Conservation (phyloP, 2,113 vertebrate genomes). For the Ploceus nigricollis region DNA sequence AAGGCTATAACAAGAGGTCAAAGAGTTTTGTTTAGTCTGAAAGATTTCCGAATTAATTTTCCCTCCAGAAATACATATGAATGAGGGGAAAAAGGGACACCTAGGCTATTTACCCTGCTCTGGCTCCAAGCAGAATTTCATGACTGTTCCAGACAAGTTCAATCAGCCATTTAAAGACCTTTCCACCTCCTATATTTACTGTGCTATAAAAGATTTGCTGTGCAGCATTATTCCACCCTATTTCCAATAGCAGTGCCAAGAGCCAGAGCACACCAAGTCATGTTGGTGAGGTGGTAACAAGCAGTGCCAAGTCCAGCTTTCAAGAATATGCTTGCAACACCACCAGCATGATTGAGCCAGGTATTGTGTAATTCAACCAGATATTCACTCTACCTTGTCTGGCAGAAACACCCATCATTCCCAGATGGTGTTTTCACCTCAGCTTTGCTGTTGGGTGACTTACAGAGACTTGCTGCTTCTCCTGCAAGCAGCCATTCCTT, state of each 20-base stretch:
- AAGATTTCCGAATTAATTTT: neutral
- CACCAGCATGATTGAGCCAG: neutral
- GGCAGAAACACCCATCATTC: neutral
- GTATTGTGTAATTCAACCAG: neutral
- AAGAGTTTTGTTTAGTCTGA: constrained; percentile 35
- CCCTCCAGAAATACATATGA: neutral
- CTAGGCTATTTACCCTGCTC: neutral
- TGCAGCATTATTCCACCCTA: neutral
- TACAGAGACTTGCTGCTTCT: neutral
- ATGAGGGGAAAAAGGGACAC: neutral
- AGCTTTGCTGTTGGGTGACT: neutral
- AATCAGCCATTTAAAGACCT: constrained; percentile 14
- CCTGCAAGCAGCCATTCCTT: neutral
- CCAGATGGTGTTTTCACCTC: neutral
- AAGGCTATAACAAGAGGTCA: neutral
- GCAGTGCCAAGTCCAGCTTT: neutral
- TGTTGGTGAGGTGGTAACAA: neutral
- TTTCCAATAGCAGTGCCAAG: neutral
- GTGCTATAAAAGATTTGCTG: neutral
- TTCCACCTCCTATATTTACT: neutral
- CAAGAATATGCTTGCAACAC: neutral
- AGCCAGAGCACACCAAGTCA: neutral
- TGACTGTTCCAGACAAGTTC: neutral
- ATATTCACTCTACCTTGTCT: neutral
- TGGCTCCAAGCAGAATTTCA: neutral